A percentile compares a stretch with the other conserved stretches of the same genome.
phyloP scores from a whole-genome alignment of 2,888 invertebrate genomes.

The Pandemis corylana region DNA sequence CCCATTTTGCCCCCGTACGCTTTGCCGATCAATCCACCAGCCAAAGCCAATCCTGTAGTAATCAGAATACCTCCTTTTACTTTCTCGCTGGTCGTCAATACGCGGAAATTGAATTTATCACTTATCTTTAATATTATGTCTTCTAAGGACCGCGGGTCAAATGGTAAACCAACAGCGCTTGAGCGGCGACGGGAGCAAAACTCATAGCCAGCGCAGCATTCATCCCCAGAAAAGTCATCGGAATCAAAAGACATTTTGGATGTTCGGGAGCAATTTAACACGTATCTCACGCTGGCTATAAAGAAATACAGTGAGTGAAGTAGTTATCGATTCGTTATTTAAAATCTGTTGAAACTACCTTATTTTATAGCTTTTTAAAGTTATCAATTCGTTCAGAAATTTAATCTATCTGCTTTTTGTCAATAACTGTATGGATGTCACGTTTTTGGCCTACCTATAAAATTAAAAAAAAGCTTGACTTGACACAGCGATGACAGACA shows the following conservation, averaged over 20 bases:
- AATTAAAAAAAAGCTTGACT: no score
- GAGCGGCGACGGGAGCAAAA: constrained; percentile 52
- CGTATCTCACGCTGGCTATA: not conserved
- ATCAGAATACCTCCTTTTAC: constrained; percentile 62
- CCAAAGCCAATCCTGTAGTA: constrained; percentile 70
- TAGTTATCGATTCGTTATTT: not conserved
- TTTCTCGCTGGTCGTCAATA: constrained; percentile 61
- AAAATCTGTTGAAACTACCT: not conserved
- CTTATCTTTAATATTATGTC: constrained; percentile 67
- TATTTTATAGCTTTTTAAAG: not conserved
- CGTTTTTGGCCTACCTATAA: no score
- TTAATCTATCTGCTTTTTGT: not conserved
- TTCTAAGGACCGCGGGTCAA: constrained; percentile 66
- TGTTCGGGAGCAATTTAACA: not conserved
- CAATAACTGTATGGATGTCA: no score
- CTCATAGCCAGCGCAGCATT: constrained; percentile 56
- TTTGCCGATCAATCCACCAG: constrained; percentile 71
- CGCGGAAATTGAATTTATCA: constrained; percentile 73
- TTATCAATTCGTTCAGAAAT: constrained; percentile 1
- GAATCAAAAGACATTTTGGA: constrained; percentile 50
- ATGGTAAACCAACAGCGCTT: constrained; percentile 56
- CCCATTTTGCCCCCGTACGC: constrained; percentile 75
- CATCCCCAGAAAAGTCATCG: constrained; percentile 55
- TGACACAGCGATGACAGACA: no score
- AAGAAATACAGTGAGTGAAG: not conserved